phyloP scores from a whole-genome alignment of 2,888 invertebrate genomes.

The Hemistola chrysoprasaria region DNA sequence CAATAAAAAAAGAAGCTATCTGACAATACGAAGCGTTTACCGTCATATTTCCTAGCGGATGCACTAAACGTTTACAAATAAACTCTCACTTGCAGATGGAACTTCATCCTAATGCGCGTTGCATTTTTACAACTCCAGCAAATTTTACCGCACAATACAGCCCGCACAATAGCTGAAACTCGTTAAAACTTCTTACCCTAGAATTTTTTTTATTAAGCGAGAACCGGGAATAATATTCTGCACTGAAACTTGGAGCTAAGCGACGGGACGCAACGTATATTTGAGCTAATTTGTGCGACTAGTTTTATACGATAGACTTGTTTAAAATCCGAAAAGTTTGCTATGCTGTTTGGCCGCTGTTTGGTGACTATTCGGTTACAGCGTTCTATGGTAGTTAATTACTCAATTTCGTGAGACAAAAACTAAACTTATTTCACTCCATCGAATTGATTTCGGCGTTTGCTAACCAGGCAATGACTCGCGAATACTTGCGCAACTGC shows the following conservation, averaged over 20 bases:
- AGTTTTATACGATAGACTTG: slow-evolving; percentile 12
- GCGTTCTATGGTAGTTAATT: slow-evolving; percentile 40
- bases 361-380: slow-evolving; percentile 38
- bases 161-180: slow-evolving; percentile 49
- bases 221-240: slow-evolving; percentile 20
- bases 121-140: slow-evolving; percentile 40
- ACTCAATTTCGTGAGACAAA: slow-evolving; percentile 40
- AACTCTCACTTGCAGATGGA: slow-evolving; percentile 28
- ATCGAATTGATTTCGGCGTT: slow-evolving; percentile 48
- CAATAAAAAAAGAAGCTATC: slow-evolving; percentile 59
- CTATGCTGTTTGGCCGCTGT: slow-evolving; percentile 26
- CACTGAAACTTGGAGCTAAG: slow-evolving; percentile 35
- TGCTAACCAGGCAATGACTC: slow-evolving; percentile 21
- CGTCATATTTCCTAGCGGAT: slow-evolving; percentile 46
- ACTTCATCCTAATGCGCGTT: slow-evolving; percentile 45
- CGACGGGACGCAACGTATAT: slow-evolving; percentile 20
- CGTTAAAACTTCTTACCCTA: slow-evolving; percentile 47
- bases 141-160: slow-evolving; percentile 42
- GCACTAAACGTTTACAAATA: slow-evolving; percentile 30
- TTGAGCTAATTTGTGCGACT: slow-evolving; percentile 8
- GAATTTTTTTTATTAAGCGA: slow-evolving; percentile 32
- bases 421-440: slow-evolving; percentile 39
- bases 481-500: slow-evolving; percentile 13
- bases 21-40: slow-evolving; percentile 47
- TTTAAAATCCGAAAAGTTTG: slow-evolving; percentile 18